A percentile compares a stretch with the other conserved stretches of the same genome.
phyloP scores from a whole-genome alignment of 23 tunicate species.

The Halocynthia aurantium region DNA sequence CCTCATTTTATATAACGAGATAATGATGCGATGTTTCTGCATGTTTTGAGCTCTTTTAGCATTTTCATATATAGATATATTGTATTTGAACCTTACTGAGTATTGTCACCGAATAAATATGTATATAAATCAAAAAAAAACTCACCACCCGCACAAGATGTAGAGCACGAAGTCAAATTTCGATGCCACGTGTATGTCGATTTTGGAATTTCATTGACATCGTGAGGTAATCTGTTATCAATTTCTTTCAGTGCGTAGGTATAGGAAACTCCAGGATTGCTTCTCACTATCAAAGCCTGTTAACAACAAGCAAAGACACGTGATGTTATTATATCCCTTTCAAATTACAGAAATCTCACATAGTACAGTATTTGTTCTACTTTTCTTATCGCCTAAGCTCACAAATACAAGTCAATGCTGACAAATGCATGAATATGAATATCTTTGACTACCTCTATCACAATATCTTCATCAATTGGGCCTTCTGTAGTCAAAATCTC shows the following conservation, averaged over 20 bases:
- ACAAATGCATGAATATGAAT: neutral
- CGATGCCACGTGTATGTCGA: slow-evolving; percentile 33
- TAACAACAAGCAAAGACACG: slow-evolving; percentile 2
- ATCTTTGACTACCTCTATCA: slow-evolving; percentile 45
- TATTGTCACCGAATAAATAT: too few species aligned
- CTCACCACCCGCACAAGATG: slow-evolving; percentile 84
- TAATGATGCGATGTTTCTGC: too few species aligned
- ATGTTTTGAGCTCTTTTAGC: too few species aligned
- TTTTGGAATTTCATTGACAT: neutral
- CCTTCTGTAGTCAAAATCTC: slow-evolving; percentile 55
- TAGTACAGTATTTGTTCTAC: neutral
- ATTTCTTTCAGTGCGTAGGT: slow-evolving; percentile 58
- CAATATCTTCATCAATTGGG: slow-evolving; percentile 55
- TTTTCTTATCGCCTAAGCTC: neutral
- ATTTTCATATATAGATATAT: too few species aligned
- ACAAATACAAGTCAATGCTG: too few species aligned
- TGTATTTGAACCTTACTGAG: too few species aligned
- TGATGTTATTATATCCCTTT: too few species aligned
- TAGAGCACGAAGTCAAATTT: slow-evolving; percentile 41
- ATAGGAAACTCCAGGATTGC: slow-evolving; percentile 71
- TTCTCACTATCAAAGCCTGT: slow-evolving; percentile 65
- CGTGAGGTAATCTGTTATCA: slow-evolving; percentile 17
- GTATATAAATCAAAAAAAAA: neutral
- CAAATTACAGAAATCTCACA: too few species aligned
- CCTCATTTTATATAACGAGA: too few species aligned